These are phyloP conservation scores for Hypselothyrea guttata DNA, from an alignment of 2,888 invertebrate genomes.

Conservation along the genomic window DNA sequence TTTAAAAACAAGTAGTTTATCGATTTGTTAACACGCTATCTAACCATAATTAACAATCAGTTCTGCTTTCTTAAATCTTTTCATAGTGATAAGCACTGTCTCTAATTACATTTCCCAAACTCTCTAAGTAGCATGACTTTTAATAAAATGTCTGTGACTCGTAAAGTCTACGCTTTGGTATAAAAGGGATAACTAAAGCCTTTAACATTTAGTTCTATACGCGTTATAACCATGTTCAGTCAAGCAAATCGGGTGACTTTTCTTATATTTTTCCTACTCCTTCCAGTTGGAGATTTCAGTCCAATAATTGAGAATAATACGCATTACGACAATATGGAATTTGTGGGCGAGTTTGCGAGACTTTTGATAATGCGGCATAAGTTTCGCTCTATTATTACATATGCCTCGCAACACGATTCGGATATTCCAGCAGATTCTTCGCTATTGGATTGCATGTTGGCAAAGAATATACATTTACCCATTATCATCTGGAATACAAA, in stretches of 20 bases:
- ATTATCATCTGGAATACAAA: constrained; percentile 29
- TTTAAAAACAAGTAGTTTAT: too few relatives aligned
- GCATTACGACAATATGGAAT: constrained; percentile 13
- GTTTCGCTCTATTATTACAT: constrained; percentile 26
- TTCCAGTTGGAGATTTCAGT: not conserved
- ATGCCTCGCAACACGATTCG: constrained; percentile 2
- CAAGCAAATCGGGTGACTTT: not conserved
- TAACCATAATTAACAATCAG: too few relatives aligned
- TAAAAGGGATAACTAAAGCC: too few relatives aligned
- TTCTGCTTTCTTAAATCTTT: too few relatives aligned
- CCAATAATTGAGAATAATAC: not conserved
- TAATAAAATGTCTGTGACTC: too few relatives aligned
- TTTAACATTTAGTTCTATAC: too few relatives aligned
- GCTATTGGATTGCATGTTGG: constrained; percentile 19
- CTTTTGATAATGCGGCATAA: constrained; percentile 9
- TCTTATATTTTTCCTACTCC: constrained; percentile 6
- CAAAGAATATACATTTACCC: constrained; percentile 24
- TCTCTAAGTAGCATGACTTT: constrained; percentile 19
- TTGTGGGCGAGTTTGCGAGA: constrained; percentile 14
- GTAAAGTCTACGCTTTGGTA: too few relatives aligned
- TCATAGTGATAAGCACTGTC: too few relatives aligned
- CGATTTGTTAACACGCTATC: too few relatives aligned
- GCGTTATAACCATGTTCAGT: too few relatives aligned
- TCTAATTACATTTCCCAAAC: not conserved
- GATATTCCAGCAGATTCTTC: not conserved